Evolutionary conservation across 2,797 vertebrate genomes (phyloP).

Genomic region (Coccyzus lansbergi): DNA sequence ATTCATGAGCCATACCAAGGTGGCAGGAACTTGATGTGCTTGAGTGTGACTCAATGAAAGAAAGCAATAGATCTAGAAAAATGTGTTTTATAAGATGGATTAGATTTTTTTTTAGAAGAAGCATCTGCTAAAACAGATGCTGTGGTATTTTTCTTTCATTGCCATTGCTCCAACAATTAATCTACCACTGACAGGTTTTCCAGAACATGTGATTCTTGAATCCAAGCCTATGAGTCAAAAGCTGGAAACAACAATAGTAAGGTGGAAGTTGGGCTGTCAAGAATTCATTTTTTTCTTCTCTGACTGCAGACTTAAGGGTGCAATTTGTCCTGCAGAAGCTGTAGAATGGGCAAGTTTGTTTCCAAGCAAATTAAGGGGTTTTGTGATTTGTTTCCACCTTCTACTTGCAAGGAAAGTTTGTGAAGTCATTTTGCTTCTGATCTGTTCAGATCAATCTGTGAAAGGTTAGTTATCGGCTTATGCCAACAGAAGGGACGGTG

Average conservation of each 20-base stretch:
- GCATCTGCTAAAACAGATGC: slow-evolving; percentile 50
- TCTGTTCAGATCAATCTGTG: not conserved
- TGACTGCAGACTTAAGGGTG: not conserved
- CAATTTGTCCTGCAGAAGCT: not conserved
- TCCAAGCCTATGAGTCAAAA: slow-evolving; percentile 12
- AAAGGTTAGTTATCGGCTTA: not conserved
- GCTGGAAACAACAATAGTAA: not conserved
- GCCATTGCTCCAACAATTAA: not conserved
- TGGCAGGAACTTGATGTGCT: not conserved
- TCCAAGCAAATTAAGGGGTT: not conserved
- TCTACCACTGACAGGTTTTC: slow-evolving; percentile 39
- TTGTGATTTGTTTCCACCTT: not conserved
- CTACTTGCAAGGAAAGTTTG: not conserved
- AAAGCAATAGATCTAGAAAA: not conserved
- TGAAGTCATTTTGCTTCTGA: not conserved
- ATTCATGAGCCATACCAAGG: not conserved
- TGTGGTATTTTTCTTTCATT: not conserved
- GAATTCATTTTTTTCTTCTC: not conserved
- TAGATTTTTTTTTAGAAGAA: slow-evolving; percentile 31
- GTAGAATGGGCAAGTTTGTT: not conserved
- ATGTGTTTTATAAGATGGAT: not conserved
- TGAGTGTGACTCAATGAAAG: not conserved
- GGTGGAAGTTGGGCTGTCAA: not conserved
- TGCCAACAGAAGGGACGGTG: not conserved
- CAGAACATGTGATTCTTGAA: not conserved